Percentiles rank a stretch among this genome's conserved stretches.
phyloP scores from a whole-genome alignment of 2,113 vertebrate genomes.

The Psilopogon haemacephalus region DNA sequence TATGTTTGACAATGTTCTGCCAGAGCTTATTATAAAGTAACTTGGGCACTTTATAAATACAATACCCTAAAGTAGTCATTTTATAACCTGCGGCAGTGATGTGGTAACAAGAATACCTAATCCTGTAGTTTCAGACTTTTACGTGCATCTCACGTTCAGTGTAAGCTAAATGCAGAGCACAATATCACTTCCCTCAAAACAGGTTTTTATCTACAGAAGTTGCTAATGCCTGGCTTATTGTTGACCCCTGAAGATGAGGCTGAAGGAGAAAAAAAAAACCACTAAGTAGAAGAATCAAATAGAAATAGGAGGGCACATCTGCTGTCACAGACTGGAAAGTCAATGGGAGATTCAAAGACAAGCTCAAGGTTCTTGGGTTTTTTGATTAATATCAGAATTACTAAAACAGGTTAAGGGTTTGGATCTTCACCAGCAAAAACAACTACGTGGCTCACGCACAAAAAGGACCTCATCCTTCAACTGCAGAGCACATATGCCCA shows the following conservation, averaged over 20 bases:
- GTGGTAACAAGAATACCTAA: slow-evolving; percentile 15
- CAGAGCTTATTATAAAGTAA: slow-evolving; percentile 38
- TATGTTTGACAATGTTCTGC: slow-evolving; percentile 2
- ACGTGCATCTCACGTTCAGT: neutral
- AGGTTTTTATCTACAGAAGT: neutral
- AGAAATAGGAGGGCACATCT: neutral
- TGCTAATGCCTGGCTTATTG: neutral
- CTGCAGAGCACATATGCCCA: neutral
- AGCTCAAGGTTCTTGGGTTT: neutral
- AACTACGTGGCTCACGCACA: neutral
- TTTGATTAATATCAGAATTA: neutral
- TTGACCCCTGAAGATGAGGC: neutral
- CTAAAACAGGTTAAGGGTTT: neutral
- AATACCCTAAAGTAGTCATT: slow-evolving; percentile 25
- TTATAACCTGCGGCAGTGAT: slow-evolving; percentile 38
- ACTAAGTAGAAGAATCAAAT: neutral
- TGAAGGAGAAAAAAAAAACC: slow-evolving; percentile 17
- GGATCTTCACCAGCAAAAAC: neutral
- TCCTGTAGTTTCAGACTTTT: slow-evolving; percentile 5
- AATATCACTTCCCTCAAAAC: neutral
- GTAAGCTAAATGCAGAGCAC: neutral
- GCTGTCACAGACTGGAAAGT: neutral
- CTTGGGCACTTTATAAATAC: slow-evolving; percentile 34
- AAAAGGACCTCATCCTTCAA: neutral
- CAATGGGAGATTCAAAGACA: neutral